Evolutionary conservation across 2,888 invertebrate genomes (phyloP).

Genomic region (Hedychridium roseum): DNA sequence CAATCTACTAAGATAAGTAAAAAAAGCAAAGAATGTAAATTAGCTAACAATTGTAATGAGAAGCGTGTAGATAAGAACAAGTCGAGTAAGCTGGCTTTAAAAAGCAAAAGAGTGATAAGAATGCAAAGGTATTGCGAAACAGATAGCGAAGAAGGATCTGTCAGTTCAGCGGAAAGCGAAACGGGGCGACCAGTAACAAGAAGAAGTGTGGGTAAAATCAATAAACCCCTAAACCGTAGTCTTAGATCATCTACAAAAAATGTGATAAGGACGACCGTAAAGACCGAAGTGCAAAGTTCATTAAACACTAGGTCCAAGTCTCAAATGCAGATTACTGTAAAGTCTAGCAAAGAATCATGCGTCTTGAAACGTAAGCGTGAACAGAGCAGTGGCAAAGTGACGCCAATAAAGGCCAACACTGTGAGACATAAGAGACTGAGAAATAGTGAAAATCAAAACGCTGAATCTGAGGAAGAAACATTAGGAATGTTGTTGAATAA

Average conservation of each 20-base stretch:
- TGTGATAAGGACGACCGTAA: constrained; percentile 30
- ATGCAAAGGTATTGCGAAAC: constrained; percentile 53
- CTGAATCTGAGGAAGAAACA: constrained; percentile 75
- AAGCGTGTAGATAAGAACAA: constrained; percentile 32
- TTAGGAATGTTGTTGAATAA: constrained; percentile 67
- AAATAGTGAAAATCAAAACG: constrained; percentile 46
- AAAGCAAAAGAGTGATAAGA: constrained; percentile 47
- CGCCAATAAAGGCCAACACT: constrained; percentile 16
- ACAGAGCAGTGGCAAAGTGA: constrained; percentile 25
- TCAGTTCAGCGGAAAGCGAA: constrained; percentile 47
- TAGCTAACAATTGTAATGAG: constrained; percentile 13
- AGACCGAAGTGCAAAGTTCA: constrained; percentile 24
- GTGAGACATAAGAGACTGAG: constrained; percentile 25
- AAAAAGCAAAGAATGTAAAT: constrained; percentile 32
- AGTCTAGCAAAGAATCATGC: constrained; percentile 35
- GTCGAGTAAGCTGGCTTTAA: constrained; percentile 34
- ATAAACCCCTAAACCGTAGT: constrained; percentile 42
- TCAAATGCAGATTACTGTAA: constrained; percentile 40
- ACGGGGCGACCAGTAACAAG: constrained; percentile 48
- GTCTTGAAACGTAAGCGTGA: constrained; percentile 35
- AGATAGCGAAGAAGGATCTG: constrained; percentile 55
- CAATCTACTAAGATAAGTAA: constrained; percentile 26
- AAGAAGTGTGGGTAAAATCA: constrained; percentile 37
- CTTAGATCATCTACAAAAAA: constrained; percentile 50
- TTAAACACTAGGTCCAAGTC: constrained; percentile 25